Base-by-base conservation (phyloP, 2,797 vertebrate genomes). In the Sebastes miniatus region DNA sequence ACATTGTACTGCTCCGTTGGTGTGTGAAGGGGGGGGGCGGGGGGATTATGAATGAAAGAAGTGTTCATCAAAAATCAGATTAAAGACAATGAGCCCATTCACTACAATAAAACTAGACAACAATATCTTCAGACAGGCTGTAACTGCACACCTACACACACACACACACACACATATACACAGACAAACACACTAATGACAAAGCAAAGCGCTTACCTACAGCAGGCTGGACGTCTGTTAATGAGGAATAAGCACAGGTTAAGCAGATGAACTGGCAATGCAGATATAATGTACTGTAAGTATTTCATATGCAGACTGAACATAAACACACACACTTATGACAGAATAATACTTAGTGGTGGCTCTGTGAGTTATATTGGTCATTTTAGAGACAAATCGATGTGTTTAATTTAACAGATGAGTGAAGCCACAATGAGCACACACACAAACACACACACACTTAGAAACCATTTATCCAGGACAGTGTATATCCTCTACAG, bases 241-340 rank as follows among this genome's bases (percentile, higher is more conserved):
- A 90, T 85, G 86, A 78, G 86, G 77, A 88, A 78, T 81, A 78
- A 86, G 85, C 81, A 80, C 70, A 86, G 76, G 74, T 88, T 70
- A 76, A 82, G 70, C 71, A 83, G 66, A 81, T 58, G 71, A 78
- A 76, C 62, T 22, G 10, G 20, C 52, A 69, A 71, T 54, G 50
- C 58, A 80, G 36, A 70, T 29, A 62, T 72, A 67, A 85, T 71
- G 81, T 32, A 16, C 56, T 64, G 27, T 18, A 59, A 74, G 83
- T 63, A 22, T 10, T 52, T 18, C 25, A 66, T 34, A 77, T 1
- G 14, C 59, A 64, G 4, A 9, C 22, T n/a, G 52, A 12, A 70
- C 39, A 54, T 69, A 59, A 62, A 82, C 67, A 73, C 66, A 66
- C 27, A 69, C 54, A 39, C 9, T 20, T 57, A 1, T 65, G 80